phyloP scores from a whole-genome alignment of 2,113 vertebrate species.

The Apodemus sylvaticus region DNA sequence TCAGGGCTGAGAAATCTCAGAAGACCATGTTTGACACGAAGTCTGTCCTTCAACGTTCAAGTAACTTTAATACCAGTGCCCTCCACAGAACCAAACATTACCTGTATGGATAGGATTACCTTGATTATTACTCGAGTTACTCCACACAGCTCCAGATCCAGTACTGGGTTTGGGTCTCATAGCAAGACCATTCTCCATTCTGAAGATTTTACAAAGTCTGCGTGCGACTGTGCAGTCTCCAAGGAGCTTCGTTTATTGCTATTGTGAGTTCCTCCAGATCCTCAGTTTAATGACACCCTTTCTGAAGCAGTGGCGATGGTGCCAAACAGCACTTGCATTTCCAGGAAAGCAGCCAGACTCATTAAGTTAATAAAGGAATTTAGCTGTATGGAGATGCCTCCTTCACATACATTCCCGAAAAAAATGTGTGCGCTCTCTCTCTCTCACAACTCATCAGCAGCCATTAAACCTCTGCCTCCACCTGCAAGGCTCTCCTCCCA shows the following conservation, averaged over 20 bases:
- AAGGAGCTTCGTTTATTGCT: constrained; percentile 12
- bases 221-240: not conserved
- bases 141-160: fast-evolving
- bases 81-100: not conserved
- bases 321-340: constrained; percentile 63
- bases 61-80: not conserved
- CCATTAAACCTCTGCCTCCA: constrained; percentile 46
- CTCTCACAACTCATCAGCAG: not conserved
- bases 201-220: not conserved
- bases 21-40: not conserved
- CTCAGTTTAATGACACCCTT: constrained; percentile 58
- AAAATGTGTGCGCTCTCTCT: not conserved
- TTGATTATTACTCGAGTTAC: fast-evolving
- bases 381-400: constrained; percentile 42
- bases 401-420: constrained; percentile 33
- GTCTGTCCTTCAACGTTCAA: not conserved
- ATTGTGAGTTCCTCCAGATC: not conserved
- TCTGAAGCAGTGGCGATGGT: constrained; percentile 50
- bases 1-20: not conserved
- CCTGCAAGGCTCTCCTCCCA: not conserved
- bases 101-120: not conserved
- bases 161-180: not conserved
- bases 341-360: constrained; percentile 77
- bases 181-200: not conserved
- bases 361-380: constrained; percentile 71